phyloP scores from a whole-genome alignment of 2,888 invertebrate genomes.

The Chloroclysta siterata region DNA sequence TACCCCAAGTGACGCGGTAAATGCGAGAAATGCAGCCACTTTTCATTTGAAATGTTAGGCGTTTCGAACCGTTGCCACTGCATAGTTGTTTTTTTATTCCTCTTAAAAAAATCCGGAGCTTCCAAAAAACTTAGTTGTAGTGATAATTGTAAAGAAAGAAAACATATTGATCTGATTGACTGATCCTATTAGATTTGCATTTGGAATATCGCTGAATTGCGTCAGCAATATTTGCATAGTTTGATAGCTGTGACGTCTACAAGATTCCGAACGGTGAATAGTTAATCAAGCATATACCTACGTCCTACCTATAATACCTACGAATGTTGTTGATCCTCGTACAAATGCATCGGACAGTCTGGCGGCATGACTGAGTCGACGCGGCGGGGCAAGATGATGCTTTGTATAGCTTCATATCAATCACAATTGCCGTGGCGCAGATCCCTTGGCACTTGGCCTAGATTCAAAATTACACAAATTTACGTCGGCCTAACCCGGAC shows the following conservation, averaged over 20 bases:
- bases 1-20: slow-evolving; percentile 34
- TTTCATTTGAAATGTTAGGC: slow-evolving; percentile 36
- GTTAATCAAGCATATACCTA: slow-evolving; percentile 16
- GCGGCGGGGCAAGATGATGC: slow-evolving; percentile 61
- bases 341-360: slow-evolving; percentile 69
- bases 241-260: slow-evolving; percentile 24
- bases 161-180: too few species aligned
- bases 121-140: neutral
- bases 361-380: slow-evolving; percentile 56
- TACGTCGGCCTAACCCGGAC: slow-evolving; percentile 77
- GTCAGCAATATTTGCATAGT: slow-evolving; percentile 8
- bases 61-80: slow-evolving; percentile 22
- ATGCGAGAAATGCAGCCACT: slow-evolving; percentile 35
- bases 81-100: slow-evolving; percentile 16
- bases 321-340: slow-evolving; percentile 51
- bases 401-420: slow-evolving; percentile 79
- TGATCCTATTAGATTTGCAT: neutral
- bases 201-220: slow-evolving; percentile 1
- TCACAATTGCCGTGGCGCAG: slow-evolving; percentile 78
- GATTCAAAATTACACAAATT: slow-evolving; percentile 84
- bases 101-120: slow-evolving; percentile 10
- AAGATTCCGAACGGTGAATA: slow-evolving; percentile 29
- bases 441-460: slow-evolving; percentile 84
- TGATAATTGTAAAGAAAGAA: neutral
- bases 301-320: slow-evolving; percentile 27